phyloP scores from a whole-genome alignment of 2,797 vertebrate genomes.

The Bradypodion ventrale region DNA sequence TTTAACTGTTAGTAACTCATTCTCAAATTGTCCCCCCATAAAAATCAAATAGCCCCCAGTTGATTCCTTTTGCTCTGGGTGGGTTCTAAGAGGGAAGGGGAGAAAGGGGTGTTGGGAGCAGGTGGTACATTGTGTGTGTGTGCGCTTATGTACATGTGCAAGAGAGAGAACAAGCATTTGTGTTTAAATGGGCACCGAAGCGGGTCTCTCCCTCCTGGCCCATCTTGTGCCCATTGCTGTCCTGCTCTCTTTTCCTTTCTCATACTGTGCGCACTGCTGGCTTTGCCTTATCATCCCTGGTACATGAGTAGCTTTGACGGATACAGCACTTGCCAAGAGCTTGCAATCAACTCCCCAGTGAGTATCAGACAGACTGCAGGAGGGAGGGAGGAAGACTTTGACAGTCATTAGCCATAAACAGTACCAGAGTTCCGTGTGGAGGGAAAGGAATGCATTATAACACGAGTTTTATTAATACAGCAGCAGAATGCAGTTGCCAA shows the following conservation, averaged over 20 bases:
- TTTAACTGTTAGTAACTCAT: too few relatives aligned
- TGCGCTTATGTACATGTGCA: not conserved
- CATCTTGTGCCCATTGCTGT: not conserved
- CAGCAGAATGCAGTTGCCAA: not conserved
- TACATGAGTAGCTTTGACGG: not conserved
- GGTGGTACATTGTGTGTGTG: slow-evolving; percentile 6
- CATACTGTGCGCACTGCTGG: too few relatives aligned
- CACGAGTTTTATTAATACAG: not conserved
- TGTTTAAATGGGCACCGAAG: not conserved
- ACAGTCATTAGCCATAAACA: not conserved
- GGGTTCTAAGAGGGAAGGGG: not conserved
- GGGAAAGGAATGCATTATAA: not conserved
- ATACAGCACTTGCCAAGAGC: not conserved
- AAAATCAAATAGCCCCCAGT: too few relatives aligned
- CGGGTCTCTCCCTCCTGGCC: not conserved
- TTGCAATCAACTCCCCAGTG: not conserved
- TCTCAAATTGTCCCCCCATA: too few relatives aligned
- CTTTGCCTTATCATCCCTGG: not conserved
- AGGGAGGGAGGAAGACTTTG: not conserved
- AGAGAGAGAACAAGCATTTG: too few relatives aligned
- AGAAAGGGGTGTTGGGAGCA: not conserved
- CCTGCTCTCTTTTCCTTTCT: not conserved
- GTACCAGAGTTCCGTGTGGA: not conserved
- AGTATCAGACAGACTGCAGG: not conserved
- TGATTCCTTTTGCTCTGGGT: not conserved